Percentiles rank a stretch among this genome's conserved stretches.
These are phyloP conservation scores for Urophycis tenuis DNA, from an alignment of 2,797 vertebrate genomes.

Conservation along the genomic window DNA sequence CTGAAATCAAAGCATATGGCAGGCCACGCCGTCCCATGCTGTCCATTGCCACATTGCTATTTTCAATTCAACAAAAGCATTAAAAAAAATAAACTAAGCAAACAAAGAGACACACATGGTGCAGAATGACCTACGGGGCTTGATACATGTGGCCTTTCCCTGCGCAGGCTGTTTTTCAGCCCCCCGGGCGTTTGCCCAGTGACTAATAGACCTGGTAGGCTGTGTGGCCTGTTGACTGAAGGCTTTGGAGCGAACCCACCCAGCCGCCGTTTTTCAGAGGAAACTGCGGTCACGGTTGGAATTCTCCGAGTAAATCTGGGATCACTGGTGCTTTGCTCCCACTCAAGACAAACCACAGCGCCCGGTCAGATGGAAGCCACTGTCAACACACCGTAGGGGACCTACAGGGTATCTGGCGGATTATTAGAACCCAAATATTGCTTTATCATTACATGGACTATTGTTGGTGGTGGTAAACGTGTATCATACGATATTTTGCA, in stretches of 20 bases:
- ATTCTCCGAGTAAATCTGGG: conserved; percentile 66
- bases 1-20: neutral
- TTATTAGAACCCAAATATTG: conserved; percentile 14
- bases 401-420: conserved; percentile 56
- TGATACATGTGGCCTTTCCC: conserved; percentile 36
- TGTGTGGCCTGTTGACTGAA: conserved; percentile 64
- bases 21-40: neutral
- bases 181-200: conserved; percentile 49
- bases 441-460: conserved; percentile 25
- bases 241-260: conserved; percentile 60
- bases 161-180: conserved; percentile 40
- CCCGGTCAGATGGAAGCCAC: conserved; percentile 42
- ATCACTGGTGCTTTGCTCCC: conserved; percentile 63
- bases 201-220: conserved; percentile 62
- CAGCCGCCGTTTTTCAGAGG: conserved; percentile 61
- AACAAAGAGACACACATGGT: conserved; percentile 35
- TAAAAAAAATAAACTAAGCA: conserved; percentile 28
- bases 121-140: conserved; percentile 24
- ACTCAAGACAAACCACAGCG: conserved; percentile 59
- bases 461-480: conserved; percentile 26
- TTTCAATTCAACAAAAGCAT: neutral
- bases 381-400: conserved; percentile 47
- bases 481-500: conserved; percentile 14
- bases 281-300: conserved; percentile 69
- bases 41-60: neutral